Percentiles rank a stretch among this genome's conserved stretches.
Conservation (phyloP, 2,113 vertebrate species). For the Apus apus region DNA sequence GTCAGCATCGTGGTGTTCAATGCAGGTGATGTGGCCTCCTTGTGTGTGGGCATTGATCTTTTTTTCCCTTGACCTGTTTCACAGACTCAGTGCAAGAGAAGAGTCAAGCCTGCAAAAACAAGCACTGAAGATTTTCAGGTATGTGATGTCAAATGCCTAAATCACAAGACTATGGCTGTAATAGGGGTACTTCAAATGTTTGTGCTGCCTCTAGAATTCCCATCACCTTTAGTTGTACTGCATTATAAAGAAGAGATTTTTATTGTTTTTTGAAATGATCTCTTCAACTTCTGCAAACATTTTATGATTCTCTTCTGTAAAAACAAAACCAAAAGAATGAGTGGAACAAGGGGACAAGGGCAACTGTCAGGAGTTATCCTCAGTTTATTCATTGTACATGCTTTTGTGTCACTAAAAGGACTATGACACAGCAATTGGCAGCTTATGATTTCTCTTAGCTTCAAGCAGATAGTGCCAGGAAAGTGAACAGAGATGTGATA, state of each 20-base stretch:
- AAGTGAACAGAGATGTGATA: conserved; percentile 4
- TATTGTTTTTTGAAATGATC: neutral
- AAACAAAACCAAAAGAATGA: neutral
- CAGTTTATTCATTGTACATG: neutral
- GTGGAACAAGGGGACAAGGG: neutral
- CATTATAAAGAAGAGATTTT: neutral
- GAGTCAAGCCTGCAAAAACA: neutral
- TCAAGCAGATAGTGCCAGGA: conserved; percentile 25
- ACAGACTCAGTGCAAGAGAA: neutral
- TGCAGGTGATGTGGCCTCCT: neutral
- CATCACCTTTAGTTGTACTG: neutral
- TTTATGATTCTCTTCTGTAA: neutral
- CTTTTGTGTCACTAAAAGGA: neutral
- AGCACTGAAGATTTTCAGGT: conserved; percentile 3
- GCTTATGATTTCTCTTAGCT: conserved; percentile 24
- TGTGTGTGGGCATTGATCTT: neutral
- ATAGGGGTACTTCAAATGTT: neutral
- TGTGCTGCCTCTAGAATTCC: neutral
- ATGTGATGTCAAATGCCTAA: neutral
- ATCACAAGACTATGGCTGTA: neutral
- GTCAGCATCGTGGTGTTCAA: neutral
- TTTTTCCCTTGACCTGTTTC: neutral
- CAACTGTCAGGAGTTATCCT: neutral
- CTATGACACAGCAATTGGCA: neutral
- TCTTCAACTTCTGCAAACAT: neutral